These are phyloP conservation scores for Calonectris borealis DNA, from an alignment of 2,113 vertebrate genomes.

Conservation along the genomic window DNA sequence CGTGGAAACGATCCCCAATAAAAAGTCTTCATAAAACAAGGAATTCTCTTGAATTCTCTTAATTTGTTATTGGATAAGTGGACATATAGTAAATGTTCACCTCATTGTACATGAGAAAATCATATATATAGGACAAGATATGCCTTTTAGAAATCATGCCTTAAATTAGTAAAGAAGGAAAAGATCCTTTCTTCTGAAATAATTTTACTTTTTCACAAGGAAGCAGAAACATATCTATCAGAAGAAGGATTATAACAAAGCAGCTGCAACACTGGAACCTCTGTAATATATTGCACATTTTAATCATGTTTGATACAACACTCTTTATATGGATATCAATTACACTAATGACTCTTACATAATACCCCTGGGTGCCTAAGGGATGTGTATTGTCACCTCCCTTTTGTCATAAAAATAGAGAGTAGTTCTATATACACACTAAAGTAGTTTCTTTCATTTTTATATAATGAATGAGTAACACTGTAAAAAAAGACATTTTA, in stretches of 20 bases:
- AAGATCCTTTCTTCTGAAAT: conserved; percentile 51
- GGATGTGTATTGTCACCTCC: conserved; percentile 76
- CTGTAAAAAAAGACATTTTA: conserved; percentile 80
- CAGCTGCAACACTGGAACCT: conserved; percentile 74
- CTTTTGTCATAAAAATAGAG: conserved; percentile 79
- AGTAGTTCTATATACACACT: conserved; percentile 67
- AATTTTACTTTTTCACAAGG: conserved; percentile 63
- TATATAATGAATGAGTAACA: conserved; percentile 78
- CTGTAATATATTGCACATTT: conserved; percentile 75
- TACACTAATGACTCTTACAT: conserved; percentile 82
- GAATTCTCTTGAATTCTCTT: neutral
- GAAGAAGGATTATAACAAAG: conserved; percentile 67
- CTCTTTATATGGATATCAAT: conserved; percentile 78
- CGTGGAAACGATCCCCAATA: neutral
- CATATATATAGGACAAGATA: neutral
- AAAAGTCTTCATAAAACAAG: neutral
- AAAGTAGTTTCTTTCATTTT: conserved; percentile 76
- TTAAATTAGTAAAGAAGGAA: conserved; percentile 27
- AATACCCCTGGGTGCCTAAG: conserved; percentile 74
- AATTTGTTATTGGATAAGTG: neutral
- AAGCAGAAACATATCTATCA: conserved; percentile 45
- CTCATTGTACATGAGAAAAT: neutral
- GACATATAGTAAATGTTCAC: neutral
- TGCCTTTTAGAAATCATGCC: neutral
- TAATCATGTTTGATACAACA: conserved; percentile 79